These are phyloP conservation scores for Simalia tracyae DNA, from an alignment of 2,797 vertebrate species.

Conservation along the genomic window DNA sequence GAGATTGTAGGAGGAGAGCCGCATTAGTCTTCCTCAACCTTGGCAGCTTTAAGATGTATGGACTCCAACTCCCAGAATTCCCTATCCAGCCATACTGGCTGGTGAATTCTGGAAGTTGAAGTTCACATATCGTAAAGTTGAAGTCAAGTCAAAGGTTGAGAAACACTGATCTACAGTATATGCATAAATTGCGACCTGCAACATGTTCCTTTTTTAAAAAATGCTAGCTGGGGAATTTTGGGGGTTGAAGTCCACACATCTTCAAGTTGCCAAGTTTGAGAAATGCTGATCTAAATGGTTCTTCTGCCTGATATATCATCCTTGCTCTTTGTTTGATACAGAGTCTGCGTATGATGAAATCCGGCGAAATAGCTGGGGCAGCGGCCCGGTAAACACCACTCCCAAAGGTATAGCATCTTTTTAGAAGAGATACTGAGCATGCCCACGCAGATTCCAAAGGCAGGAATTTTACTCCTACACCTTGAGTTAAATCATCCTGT, in stretches of 20 bases:
- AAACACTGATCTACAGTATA: too few species aligned
- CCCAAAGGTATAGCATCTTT: constrained; percentile 15
- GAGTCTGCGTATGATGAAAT: constrained; percentile 82
- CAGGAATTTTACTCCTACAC: background rate
- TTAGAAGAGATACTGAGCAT: background rate
- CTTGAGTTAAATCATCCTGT: background rate
- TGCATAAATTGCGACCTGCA: too few species aligned
- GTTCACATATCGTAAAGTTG: background rate
- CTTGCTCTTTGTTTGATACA: constrained; percentile 51
- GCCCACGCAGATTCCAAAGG: too few species aligned
- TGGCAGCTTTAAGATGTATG: background rate
- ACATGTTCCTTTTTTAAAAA: too few species aligned
- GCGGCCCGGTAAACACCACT: constrained; percentile 53
- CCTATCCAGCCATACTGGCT: background rate
- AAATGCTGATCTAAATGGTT: background rate
- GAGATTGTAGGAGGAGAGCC: too few species aligned
- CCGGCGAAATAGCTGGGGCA: constrained; percentile 79
- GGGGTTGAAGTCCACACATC: background rate
- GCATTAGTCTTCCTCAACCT: too few species aligned
- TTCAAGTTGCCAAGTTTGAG: background rate
- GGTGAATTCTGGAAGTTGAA: background rate
- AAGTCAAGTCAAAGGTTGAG: too few species aligned
- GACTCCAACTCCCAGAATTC: background rate
- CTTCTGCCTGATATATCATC: background rate
- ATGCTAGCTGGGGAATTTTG: background rate